A percentile compares a stretch with the other conserved stretches of the same genome.
These are phyloP conservation scores for Bombylius major DNA, from an alignment of 2,888 invertebrate species.

Conservation along the genomic window DNA sequence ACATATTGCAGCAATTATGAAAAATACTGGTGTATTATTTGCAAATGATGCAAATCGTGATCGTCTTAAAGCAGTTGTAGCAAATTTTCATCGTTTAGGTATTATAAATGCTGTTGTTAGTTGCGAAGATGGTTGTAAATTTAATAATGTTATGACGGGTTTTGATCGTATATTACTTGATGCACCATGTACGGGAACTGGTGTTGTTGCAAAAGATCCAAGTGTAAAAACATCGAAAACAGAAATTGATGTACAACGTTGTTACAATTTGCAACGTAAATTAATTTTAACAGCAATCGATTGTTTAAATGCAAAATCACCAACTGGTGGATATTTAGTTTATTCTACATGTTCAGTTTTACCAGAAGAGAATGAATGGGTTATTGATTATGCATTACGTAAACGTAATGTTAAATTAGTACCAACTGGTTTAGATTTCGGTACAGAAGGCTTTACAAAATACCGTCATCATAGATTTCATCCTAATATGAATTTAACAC, in stretches of 20 bases:
- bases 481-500: conserved; percentile 74
- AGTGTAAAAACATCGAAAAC: conserved; percentile 90
- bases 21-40: conserved; percentile 91
- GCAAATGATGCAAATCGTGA: conserved; percentile 92
- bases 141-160: conserved; percentile 70
- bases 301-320: conserved; percentile 81
- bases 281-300: conserved; percentile 93
- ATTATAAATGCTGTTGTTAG: conserved; percentile 87
- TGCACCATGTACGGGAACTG: conserved; percentile 97
- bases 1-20: conserved; percentile 95
- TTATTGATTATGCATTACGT: conserved; percentile 88
- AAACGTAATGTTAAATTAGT: conserved; percentile 90
- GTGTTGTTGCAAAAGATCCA: conserved; percentile 94
- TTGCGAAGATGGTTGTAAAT: conserved; percentile 78
- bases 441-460: conserved; percentile 85
- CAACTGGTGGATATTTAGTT: conserved; percentile 87
- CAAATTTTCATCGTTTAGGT: conserved; percentile 93
- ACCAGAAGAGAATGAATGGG: conserved; percentile 97
- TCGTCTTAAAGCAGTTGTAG: conserved; percentile 81
- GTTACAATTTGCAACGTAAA: conserved; percentile 85
- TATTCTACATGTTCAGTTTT: conserved; percentile 98
- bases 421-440: conserved; percentile 88
- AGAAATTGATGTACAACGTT: conserved; percentile 76
- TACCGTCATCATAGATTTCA: conserved; percentile 79
- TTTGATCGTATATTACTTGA: conserved; percentile 94